Evolutionary conservation across 2,113 vertebrate species (phyloP).

Genomic region (Ibidorhyncha struthersii): DNA sequence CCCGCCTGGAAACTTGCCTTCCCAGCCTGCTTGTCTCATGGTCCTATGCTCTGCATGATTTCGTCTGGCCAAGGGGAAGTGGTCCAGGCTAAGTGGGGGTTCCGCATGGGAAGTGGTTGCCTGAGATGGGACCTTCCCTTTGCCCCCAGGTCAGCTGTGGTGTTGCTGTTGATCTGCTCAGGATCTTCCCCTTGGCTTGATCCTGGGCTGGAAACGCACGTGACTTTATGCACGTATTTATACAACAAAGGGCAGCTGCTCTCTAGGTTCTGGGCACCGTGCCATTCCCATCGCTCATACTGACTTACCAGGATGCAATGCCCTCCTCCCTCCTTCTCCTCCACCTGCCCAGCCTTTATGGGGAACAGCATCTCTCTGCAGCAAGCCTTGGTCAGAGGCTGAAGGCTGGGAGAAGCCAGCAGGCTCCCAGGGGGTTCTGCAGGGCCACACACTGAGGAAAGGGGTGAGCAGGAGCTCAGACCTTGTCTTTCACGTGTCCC

Average conservation of each 20-base stretch:
- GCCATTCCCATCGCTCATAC: neutral
- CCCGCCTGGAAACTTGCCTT: neutral
- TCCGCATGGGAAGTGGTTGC: neutral
- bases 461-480: neutral
- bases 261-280: neutral
- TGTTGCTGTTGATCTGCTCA: neutral
- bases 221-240: neutral
- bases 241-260: neutral
- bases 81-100: too few species aligned
- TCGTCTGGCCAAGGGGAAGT: neutral
- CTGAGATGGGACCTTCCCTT: neutral
- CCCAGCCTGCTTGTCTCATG: neutral
- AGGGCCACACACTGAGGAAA: neutral
- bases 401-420: neutral
- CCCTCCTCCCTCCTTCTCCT: neutral
- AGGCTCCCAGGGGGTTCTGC: rapidly evolving
- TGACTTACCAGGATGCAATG: neutral
- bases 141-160: neutral
- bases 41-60: neutral
- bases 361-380: rapidly evolving
- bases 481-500: neutral
- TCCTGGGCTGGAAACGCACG: neutral
- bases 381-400: neutral
- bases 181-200: neutral
- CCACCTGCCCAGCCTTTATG: neutral